phyloP scores from a whole-genome alignment of 1,140 invertebrate genomes.

The Drosophila eugracilis region DNA sequence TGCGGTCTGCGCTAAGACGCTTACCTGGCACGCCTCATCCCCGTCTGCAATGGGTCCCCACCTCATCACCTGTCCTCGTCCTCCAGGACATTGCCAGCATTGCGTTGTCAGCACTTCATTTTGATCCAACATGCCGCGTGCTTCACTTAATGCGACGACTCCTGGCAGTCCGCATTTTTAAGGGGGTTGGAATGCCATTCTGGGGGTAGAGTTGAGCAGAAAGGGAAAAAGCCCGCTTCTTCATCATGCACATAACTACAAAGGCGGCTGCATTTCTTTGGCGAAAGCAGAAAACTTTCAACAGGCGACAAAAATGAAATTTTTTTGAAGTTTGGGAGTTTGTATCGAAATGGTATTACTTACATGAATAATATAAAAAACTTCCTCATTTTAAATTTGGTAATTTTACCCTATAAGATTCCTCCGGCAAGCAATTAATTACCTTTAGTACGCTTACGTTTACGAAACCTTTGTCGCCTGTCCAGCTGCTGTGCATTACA shows the following conservation, averaged over 20 bases:
- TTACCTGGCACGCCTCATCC: slow-evolving; percentile 54
- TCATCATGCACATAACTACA: slow-evolving; percentile 62
- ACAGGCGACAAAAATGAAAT: slow-evolving; percentile 6
- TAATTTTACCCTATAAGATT: too few species aligned
- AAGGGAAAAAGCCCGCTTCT: slow-evolving; percentile 21
- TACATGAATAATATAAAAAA: too few species aligned
- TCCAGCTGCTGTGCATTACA: slow-evolving; percentile 13
- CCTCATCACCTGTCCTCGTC: slow-evolving; percentile 15
- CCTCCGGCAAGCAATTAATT: too few species aligned
- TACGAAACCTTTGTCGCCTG: slow-evolving; percentile 43
- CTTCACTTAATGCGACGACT: slow-evolving; percentile 77
- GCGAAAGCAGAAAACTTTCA: slow-evolving; percentile 5
- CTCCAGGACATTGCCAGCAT: slow-evolving; percentile 53
- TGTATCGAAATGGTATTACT: not conserved
- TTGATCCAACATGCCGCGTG: slow-evolving; percentile 77
- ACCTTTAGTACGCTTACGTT: too few species aligned
- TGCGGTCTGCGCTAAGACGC: slow-evolving; percentile 72
- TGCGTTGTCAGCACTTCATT: slow-evolving; percentile 80
- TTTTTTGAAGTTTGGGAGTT: not conserved
- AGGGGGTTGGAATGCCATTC: slow-evolving; percentile 10
- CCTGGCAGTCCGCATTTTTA: slow-evolving; percentile 36
- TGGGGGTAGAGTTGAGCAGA: not conserved
- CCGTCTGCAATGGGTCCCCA: not conserved
- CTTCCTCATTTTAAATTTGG: too few species aligned
- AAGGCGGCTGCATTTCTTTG: slow-evolving; percentile 54